Evolutionary conservation across 1,140 invertebrate species (phyloP).

Genomic region (Drosophila neocordata): DNA sequence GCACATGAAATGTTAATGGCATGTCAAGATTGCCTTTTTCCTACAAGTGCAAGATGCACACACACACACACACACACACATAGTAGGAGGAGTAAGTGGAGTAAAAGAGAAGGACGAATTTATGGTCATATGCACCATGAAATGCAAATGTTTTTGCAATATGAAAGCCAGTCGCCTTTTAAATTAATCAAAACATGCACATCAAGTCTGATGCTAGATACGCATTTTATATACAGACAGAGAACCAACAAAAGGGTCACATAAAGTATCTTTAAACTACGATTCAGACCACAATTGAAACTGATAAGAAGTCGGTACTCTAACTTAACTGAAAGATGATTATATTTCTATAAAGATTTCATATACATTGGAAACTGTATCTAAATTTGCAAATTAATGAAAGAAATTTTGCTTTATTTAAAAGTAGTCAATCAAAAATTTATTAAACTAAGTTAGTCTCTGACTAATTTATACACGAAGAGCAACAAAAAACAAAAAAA

Average conservation of each 20-base stretch:
- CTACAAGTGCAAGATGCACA: conserved; percentile 23
- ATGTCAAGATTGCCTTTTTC: conserved; percentile 73
- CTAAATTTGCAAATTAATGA: not conserved
- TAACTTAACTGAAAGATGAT: not conserved
- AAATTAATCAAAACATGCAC: conserved; percentile 3
- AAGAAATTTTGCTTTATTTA: not conserved
- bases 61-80: not conserved
- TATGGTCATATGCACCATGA: conserved; percentile 47
- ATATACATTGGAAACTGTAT: not conserved
- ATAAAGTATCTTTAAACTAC: too few relatives aligned
- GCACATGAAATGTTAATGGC: conserved; percentile 80
- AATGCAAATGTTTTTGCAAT: conserved; percentile 43
- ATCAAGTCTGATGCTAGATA: not conserved
- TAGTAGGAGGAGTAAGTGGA: not conserved
- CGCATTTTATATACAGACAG: not conserved
- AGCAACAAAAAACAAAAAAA: not conserved
- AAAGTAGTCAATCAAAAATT: conserved; percentile 5
- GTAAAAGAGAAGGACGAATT: conserved; percentile 43
- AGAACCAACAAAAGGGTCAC: not conserved
- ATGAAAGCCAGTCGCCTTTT: conserved; percentile 5
- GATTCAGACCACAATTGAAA: too few relatives aligned
- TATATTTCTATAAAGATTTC: not conserved
- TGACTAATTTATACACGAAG: not conserved
- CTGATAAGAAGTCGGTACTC: too few relatives aligned
- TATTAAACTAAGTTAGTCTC: not conserved